Base-by-base conservation (phyloP, 2,888 invertebrate species). In the Cephus runcator region DNA sequence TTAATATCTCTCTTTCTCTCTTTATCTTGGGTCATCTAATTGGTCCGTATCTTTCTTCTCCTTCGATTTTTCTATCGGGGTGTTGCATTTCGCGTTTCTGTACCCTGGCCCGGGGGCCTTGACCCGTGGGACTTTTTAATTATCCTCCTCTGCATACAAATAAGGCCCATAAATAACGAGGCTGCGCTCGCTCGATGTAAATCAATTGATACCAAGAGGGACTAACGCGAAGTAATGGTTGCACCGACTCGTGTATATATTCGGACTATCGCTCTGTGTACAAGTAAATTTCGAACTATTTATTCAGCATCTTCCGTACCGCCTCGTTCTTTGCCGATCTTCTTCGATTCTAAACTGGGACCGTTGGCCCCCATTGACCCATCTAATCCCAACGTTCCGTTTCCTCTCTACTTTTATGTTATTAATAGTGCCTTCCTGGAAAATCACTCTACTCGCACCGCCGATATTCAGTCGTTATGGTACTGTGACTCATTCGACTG, bases 81-180 rank as follows among this genome's bases (percentile, higher is more conserved):
- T 77, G 33, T 78, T 40, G 78, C 40, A 75, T 78, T 78, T 78
- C 78, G 75, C 75, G 75, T 73, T 78, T 73, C 71, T n/a, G 31
- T 34, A 34, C 71, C 12, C 31, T 71, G 71, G 31, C 79, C 36
- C 75, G 76, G 77, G 79, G 82, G 76, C 84, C 86, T 86, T 86
- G 84, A 84, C 83, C 86, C 82, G 71, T 56, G 69, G 73, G 76
- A 69, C 77, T 85, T 86, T 83, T 86, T 86, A 86, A 86, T 86
- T 85, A 86, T 82, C 83, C 79, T 79, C 74, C 81, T 75, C 75
- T 76, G 86, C 84, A 83, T 86, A 84, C 86, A 81, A 85, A 86
- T 83, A 83, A 83, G 81, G 75, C 73, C 79, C 83, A 85, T 86
- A 86, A 86, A 86, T 86, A 85, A 81, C 74, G 79, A 79, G 68